Evolutionary conservation across 2,888 invertebrate genomes (phyloP).

Genomic region (Azorinus chamasolen): DNA sequence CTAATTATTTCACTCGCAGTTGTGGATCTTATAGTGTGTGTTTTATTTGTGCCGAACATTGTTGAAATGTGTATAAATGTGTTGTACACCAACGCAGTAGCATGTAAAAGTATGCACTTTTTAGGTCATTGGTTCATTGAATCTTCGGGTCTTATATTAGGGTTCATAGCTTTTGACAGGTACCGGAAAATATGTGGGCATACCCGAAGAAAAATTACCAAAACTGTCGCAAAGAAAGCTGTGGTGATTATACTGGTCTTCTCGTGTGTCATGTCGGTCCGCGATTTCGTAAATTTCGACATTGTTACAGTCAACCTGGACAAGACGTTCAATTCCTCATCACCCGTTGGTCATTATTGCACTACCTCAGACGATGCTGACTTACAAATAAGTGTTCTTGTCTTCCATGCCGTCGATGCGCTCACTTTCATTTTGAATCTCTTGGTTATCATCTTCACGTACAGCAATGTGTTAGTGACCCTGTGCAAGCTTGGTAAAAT

Average conservation of each 20-base stretch:
- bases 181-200: constrained; percentile 6
- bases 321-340: too few species aligned
- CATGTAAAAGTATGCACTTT: constrained; percentile 1
- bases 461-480: too few species aligned
- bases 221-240: neutral
- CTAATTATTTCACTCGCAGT: neutral
- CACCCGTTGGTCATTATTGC: too few species aligned
- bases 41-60: constrained; percentile 1
- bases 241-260: neutral
- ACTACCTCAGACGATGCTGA: too few species aligned
- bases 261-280: constrained; percentile 1
- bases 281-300: neutral
- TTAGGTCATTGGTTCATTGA: neutral
- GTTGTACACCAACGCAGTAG: neutral
- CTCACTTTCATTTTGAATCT: too few species aligned
- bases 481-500: too few species aligned
- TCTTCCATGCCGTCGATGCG: too few species aligned
- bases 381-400: too few species aligned
- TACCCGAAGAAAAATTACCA: neutral
- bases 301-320: neutral
- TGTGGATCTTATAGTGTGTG: constrained; percentile 3
- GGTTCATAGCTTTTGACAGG: constrained; percentile 7
- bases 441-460: too few species aligned
- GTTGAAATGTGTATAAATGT: neutral
- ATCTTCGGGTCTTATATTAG: neutral